Base-by-base conservation (phyloP, 2,888 invertebrate species). In the Punctoribates punctum region DNA sequence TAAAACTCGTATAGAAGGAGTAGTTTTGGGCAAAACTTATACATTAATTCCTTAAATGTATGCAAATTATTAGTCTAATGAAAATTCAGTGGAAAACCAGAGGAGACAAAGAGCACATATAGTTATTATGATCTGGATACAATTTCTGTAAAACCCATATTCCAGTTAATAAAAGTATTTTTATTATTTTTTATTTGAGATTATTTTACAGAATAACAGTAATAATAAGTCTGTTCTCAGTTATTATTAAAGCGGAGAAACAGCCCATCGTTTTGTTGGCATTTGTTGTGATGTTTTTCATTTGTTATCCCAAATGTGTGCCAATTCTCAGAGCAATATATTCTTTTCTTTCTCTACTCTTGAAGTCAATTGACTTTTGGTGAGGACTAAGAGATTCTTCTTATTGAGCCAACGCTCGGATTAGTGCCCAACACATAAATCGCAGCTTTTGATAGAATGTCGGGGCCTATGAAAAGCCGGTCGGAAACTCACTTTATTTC, bases 401-500 rank as follows among this genome's bases (percentile, higher is more conserved):
- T 57, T 23, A 57, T 57, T 57, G 57, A 8, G 9, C 57, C 25
- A 25, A 57, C 23, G 3, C 8, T 57, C 5, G 57, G 57, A 57
- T 57, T 57, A 57, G 57, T 25, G 11, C 4, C 1, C 57, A 57
- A 57, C 17, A 57, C 9, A 57, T 57, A n/a, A 57, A 25, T 25
- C 23, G 57, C 20, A 57, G 23, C 1, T 1, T 42, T 42, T 42
- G 9, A 57, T 20, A 57, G 23, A 57, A 8, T 5, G 23, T 13
- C 23, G 25, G 13, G 13, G 57, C 11, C 11, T 25, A 57, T 57
- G 20, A 57, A 57, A 57, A 20, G 57, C 23, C 25, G 17, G 20
- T 57, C 57, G 23, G 25, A 23, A 34, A 23, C 57, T 57, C 57
- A 57, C 57, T 57, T 57, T 57, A 57, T 57, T 57, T 57, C 57